These are phyloP conservation scores for Ibycter americanus DNA, from an alignment of 2,797 vertebrate genomes.

Conservation along the genomic window DNA sequence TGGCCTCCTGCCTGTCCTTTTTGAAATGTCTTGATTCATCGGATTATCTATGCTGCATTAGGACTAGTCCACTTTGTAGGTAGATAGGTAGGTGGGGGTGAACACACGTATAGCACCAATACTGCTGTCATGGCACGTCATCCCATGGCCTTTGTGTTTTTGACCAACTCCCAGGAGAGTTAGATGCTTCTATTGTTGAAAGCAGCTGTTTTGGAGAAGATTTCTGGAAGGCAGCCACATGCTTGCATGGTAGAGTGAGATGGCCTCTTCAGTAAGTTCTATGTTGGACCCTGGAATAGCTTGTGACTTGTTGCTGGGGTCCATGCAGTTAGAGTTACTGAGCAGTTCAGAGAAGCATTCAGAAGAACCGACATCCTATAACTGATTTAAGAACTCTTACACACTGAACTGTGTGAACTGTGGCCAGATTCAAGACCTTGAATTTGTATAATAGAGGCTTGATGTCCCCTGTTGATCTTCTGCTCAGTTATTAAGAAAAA, in stretches of 20 bases:
- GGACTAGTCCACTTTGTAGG: background rate
- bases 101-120: background rate
- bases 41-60: background rate
- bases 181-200: background rate
- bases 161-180: rapidly evolving
- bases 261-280: background rate
- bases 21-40: background rate
- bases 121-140: background rate
- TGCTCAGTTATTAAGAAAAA: background rate
- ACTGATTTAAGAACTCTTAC: background rate
- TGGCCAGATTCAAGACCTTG: background rate
- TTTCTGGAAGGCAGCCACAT: background rate
- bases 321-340: background rate
- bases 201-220: background rate
- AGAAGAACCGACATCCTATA: background rate
- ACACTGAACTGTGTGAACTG: rapidly evolving
- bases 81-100: background rate
- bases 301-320: background rate
- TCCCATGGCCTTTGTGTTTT: background rate
- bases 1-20: background rate
- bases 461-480: background rate
- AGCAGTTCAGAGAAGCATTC: background rate
- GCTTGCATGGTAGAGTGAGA: background rate
- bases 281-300: background rate
- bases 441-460: background rate